Evolutionary conservation across 2,888 invertebrate genomes (phyloP), one percentile per base, ranked within the genome.

Genomic region (Ophion obscuratus): DNA sequence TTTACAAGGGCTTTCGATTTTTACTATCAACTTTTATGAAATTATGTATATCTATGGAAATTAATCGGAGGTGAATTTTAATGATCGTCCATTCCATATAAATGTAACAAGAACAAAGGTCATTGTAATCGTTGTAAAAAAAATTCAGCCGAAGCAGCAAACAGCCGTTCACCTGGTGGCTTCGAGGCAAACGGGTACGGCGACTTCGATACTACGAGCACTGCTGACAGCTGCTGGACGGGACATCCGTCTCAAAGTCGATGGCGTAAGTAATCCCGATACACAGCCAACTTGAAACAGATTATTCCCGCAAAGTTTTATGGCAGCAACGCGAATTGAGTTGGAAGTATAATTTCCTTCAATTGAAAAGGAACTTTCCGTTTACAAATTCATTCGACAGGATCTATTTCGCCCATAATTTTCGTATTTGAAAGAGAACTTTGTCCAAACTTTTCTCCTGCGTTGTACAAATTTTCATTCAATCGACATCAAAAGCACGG

Each of bases 81-180:
- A 64, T 64, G 4, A 17, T 64, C 44, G 40, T 47, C 36, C 24
- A n/a, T 81, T 20, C 40, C 59, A 57, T 62, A 70, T 57, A 59
- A 9, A 74, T 59, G 24, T 11, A 27, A 75, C 57, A 78, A 62
- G 44, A 74, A 31, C 73, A 73, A 66, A 70, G 68, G 40, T 84
- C 31, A 53, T 61, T 53, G 31, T 76, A 7, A 78, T 81, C 78
- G 57, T 73, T 47, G 24, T 64, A 70, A 61, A 74, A 76, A 77
- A 81, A 71, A 67, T 79, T 57, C 94, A 99, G 99, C 97, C 98
- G 86, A 97, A 97, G 87, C 97, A 98, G 90, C 99, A 99, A 94
- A 97, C 99, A 7, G 97, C 99, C 2, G 97, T 99, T 2, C 99
- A 99, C 95, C 95, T 99, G 94, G 99, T 99, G 87, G 98, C 99